Conservation (phyloP, 1,140 invertebrate genomes). For the Bombus pyrosoma region DNA sequence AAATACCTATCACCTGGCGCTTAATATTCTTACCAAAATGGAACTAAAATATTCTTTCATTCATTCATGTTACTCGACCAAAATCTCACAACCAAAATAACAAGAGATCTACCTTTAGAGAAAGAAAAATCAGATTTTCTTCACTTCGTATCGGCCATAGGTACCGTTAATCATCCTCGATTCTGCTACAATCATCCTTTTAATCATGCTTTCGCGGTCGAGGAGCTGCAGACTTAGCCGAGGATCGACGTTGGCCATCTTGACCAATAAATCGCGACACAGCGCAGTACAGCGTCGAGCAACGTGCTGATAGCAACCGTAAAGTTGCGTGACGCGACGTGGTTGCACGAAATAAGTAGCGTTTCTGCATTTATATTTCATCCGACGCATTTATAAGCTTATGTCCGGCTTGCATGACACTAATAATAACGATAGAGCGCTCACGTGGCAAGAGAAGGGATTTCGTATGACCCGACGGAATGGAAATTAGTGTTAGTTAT, state of each 20-base stretch:
- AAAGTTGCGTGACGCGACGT: slow-evolving; percentile 25
- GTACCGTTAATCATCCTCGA: neutral
- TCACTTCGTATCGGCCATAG: too few species aligned
- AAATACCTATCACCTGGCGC: too few species aligned
- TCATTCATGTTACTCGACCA: too few species aligned
- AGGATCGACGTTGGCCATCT: slow-evolving; percentile 6
- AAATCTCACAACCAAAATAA: neutral
- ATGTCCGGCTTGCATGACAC: neutral
- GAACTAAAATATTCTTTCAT: too few species aligned
- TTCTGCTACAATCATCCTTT: neutral
- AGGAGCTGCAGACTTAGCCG: neutral
- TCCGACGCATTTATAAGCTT: slow-evolving; percentile 7
- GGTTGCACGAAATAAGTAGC: slow-evolving; percentile 17
- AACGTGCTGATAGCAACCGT: neutral
- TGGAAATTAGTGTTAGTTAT: neutral
- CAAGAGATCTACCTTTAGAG: neutral
- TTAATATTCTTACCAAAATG: too few species aligned
- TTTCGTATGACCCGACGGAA: neutral
- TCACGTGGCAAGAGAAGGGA: neutral
- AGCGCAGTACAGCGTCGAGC: neutral
- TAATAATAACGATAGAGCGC: neutral
- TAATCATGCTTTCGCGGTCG: neutral
- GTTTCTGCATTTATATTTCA: slow-evolving; percentile 35
- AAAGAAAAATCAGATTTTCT: neutral
- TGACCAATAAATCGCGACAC: slow-evolving; percentile 20